phyloP scores from a whole-genome alignment of 1,140 invertebrate genomes.

The Eriosoma lanigerum region DNA sequence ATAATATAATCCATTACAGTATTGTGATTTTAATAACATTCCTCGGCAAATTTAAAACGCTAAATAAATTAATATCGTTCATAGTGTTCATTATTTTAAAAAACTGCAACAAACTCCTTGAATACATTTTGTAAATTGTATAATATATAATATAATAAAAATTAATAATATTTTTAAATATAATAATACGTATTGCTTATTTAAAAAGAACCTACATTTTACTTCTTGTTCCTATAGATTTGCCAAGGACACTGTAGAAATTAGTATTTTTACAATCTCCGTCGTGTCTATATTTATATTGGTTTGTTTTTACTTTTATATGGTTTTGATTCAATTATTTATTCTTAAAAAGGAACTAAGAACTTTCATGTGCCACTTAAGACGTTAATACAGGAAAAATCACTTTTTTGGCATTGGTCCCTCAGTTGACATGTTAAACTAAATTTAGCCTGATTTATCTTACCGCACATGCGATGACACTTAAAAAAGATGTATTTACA shows the following conservation, averaged over 20 bases:
- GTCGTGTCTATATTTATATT: background rate
- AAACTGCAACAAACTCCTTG: background rate
- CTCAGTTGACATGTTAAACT: constrained; percentile 41
- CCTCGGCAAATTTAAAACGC: background rate
- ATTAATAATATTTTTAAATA: constrained; percentile 6
- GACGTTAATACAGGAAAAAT: constrained; percentile 3
- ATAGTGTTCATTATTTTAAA: background rate
- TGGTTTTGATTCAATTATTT: constrained; percentile 18
- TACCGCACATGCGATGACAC: constrained; percentile 43
- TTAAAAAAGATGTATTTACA: constrained; percentile 39
- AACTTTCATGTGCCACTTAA: background rate
- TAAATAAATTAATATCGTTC: constrained; percentile 1
- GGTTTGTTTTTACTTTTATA: background rate
- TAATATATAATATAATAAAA: background rate
- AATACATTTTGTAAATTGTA: background rate
- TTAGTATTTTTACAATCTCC: constrained; percentile 21
- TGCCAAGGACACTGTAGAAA: constrained; percentile 9
- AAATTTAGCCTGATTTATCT: constrained; percentile 43
- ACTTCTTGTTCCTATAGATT: constrained; percentile 2
- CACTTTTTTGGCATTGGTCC: constrained; percentile 27
- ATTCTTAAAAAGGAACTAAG: background rate
- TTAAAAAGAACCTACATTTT: constrained; percentile 10
- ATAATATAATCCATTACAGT: constrained; percentile 4
- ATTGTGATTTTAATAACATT: constrained; percentile 13
- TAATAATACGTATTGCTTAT: constrained; percentile 11